Conservation (phyloP, 2,113 vertebrate species). For the Poicephalus meyeri region DNA sequence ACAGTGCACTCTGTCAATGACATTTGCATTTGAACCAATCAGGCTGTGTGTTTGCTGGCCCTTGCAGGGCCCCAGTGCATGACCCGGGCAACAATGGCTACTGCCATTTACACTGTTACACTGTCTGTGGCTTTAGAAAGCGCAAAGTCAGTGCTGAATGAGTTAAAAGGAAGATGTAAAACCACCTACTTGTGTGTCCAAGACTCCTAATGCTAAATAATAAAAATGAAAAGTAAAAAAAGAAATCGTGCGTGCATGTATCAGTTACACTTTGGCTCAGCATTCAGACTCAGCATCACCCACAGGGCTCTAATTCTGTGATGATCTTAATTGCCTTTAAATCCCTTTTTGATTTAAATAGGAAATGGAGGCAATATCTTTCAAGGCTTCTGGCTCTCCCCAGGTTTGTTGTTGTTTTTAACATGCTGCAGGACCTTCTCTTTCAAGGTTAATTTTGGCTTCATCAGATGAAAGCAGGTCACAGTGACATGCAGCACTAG, state of each 20-base stretch:
- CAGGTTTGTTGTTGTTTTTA: background rate
- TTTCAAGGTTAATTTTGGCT: slow-evolving; percentile 23
- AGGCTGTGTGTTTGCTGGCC: fast-evolving
- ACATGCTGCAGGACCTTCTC: background rate
- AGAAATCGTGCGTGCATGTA: fast-evolving
- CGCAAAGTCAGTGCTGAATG: fast-evolving
- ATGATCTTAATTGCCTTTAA: background rate
- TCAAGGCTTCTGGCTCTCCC: background rate
- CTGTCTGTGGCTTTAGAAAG: background rate
- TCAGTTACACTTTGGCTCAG: background rate
- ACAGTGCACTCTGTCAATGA: background rate
- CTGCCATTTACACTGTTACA: background rate
- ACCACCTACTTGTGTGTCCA: background rate
- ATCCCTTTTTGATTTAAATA: background rate
- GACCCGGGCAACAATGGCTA: background rate
- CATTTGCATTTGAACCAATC: background rate
- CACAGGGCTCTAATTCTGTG: background rate
- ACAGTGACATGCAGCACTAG: background rate
- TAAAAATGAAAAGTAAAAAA: background rate
- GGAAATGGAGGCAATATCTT: background rate
- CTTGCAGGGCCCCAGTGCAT: background rate
- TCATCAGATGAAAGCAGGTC: background rate
- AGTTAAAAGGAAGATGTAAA: background rate
- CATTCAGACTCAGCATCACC: background rate
- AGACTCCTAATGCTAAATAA: background rate